These are phyloP conservation scores for Emys orbicularis DNA, from an alignment of 2,797 vertebrate species.

Conservation along the genomic window DNA sequence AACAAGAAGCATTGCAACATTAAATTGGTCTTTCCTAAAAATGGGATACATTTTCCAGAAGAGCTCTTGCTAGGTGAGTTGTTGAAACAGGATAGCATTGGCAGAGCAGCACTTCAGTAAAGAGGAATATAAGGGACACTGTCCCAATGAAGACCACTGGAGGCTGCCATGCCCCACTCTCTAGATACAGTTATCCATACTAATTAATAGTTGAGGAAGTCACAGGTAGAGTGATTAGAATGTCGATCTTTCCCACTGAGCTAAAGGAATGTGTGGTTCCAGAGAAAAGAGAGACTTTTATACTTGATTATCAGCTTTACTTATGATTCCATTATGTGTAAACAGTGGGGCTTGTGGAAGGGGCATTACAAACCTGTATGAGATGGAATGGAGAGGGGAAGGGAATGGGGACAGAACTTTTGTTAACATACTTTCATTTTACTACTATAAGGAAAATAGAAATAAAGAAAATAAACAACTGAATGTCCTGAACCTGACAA, in stretches of 20 bases:
- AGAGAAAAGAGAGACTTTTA: not conserved
- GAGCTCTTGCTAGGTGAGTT: not conserved
- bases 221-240: not conserved
- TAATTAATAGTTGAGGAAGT: not conserved
- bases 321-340: not conserved
- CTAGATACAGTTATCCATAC: not conserved
- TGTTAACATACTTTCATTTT: not conserved
- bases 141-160: not conserved
- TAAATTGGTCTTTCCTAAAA: constrained; percentile 4
- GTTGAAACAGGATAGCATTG: not conserved
- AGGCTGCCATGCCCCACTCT: constrained; percentile 26
- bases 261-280: not conserved
- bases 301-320: not conserved
- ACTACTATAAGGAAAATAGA: not conserved
- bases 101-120: not conserved
- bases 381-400: fast-evolving
- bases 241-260: fast-evolving
- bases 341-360: not conserved
- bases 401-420: not conserved
- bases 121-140: not conserved
- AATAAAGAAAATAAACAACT: not conserved
- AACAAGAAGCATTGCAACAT: not conserved
- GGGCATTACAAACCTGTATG: not conserved
- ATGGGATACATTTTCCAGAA: not conserved
- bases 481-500: not conserved